Evolutionary conservation across 2,888 invertebrate genomes (phyloP).

Genomic region (Nudaria mundana): DNA sequence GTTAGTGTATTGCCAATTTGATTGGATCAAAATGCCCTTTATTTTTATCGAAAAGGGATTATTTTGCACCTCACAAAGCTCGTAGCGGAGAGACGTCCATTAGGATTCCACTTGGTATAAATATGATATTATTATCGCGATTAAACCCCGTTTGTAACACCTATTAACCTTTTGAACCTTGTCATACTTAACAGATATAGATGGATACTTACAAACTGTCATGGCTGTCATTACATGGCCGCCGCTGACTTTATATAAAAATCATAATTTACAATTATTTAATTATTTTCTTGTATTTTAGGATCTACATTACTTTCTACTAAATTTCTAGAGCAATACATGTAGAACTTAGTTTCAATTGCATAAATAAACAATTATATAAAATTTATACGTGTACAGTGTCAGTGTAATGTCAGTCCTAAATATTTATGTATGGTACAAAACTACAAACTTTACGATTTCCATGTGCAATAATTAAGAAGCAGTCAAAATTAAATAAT

Average conservation of each 20-base stretch:
- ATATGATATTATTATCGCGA: no score
- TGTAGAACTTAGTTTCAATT: slow-evolving; percentile 21
- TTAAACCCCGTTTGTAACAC: no score
- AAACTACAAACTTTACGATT: slow-evolving; percentile 6
- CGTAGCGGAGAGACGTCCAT: no score
- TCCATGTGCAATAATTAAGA: neutral
- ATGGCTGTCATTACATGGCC: slow-evolving; percentile 60
- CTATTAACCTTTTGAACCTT: no score
- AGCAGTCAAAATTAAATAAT: no score
- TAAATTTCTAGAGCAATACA: slow-evolving; percentile 18
- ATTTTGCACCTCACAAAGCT: no score
- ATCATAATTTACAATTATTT: slow-evolving; percentile 44
- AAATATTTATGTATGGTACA: neutral
- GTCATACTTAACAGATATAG: no score
- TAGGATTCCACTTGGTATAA: no score
- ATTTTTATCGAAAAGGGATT: no score
- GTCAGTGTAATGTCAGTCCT: slow-evolving; percentile 6
- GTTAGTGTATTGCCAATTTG: no score
- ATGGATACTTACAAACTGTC: slow-evolving; percentile 54
- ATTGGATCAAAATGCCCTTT: no score
- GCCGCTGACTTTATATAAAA: slow-evolving; percentile 30
- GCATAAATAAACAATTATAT: slow-evolving; percentile 21
- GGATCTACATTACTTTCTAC: slow-evolving; percentile 16
- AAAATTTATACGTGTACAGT: no score
- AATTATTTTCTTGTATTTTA: slow-evolving; percentile 7